Base-by-base conservation (phyloP, 1,140 invertebrate species). In the Eupristina koningsbergeri region DNA sequence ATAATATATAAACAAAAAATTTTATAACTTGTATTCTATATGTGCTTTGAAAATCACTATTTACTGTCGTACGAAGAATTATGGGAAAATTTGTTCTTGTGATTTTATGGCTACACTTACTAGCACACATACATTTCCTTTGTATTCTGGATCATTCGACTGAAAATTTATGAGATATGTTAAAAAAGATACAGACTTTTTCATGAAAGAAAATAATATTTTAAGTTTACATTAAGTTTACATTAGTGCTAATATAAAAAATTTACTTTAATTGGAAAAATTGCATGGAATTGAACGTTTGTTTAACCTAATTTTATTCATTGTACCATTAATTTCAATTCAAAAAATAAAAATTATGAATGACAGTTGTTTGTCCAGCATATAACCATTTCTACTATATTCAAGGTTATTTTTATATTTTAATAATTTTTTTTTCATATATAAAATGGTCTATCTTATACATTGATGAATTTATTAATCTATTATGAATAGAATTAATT, bases 1-100 rank as follows among this genome's bases (percentile, higher is more conserved):
- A 58, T 22, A 58, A 58, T 58, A 58, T 58, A 26, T 58, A 58
- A 58, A 80, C 34, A 82, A 75, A 79, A 41, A 79, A 61, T 61
- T 45, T 31, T 67, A 67, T 31, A 34, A 67, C 45, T 80, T 53
- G 45, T 69, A 80, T 50, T 39, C 36, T 71, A 80, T 36, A 71
- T 17, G 39, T 11, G 19, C 67, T 80, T 79, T 50, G 83, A 77
- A 84, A 73, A 84, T 84, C 69, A 80, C 77, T 74, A 83, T 78
- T 83, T 78, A 83, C 74, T 45, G 81, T 83, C n/a, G 75, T 45
- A 45, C 41, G 36, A 45, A 39, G 69, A 81, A 73, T 61, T 85
- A 73, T 82, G 79, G 74, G 86, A 87, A 87, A 83, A 84, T 86
- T 86, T 83, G 82, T 85, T 80, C 69, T 79, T 76, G 39, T 64